Base-by-base conservation (phyloP, 2,888 invertebrate species). In the Galerucella calmariensis region DNA sequence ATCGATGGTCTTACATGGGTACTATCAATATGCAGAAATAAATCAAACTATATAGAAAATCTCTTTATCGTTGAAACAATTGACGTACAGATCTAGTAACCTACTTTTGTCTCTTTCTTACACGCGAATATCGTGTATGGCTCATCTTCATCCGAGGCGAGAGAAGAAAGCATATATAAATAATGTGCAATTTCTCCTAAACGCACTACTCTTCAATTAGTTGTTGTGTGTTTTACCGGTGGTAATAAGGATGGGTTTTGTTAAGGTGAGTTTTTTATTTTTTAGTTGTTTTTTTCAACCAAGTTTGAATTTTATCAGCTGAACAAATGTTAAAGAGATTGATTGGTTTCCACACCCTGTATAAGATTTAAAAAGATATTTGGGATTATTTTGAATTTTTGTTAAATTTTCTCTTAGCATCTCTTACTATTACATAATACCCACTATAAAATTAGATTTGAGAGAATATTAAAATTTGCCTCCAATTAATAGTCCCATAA, bases 81-180 rank as follows among this genome's bases (percentile, higher is more conserved):
- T 65, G 65, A 65, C 76, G 76, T 72, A 74, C 69, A 72, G 78
- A 79, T 82, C 80, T 72, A 81, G 74, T 83, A 83, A 83, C 82
- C 83, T 80, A 83, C 82, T 83, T 85, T 82, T 80, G 75, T 85
- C 85, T 80, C 81, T 82, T 77, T 85, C 82, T 79, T 69, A 75
- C 74, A 48, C 70, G 76, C 71, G 56, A 56, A 56, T 72, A 78
- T 51, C 24, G 71, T 67, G 68, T 78, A 73, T 75, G 67, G 66
- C 71, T 69, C 76, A 77, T 82, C 81, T 80, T 81, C 81, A 77
- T 78, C 78, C 78, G 70, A 70, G 74, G 73, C 73, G 74, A 72
- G 78, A 77, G 82, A 85, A 84, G 86, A 85, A 85, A 84, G 84
- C 83, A 84, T 86, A 85, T 85, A 85, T 83, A 86, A 84, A 80